Conservation (phyloP, 2,113 vertebrate genomes). For the Odontophorus gujanensis region DNA sequence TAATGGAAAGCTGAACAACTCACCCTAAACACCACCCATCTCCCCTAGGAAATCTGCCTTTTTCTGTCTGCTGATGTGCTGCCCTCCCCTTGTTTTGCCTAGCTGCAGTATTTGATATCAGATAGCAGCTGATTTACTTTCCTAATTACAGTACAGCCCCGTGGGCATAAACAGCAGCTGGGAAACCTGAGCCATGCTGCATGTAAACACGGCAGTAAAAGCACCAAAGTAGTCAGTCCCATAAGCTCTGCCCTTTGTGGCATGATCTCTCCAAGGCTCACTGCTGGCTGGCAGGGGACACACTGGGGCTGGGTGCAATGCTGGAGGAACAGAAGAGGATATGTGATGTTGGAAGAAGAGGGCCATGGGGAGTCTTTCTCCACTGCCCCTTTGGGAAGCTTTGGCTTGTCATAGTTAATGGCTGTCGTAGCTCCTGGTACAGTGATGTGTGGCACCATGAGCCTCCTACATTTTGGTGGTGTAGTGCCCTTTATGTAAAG, state of each 20-base stretch:
- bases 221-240: background rate
- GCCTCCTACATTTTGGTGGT: background rate
- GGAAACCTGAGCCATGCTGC: background rate
- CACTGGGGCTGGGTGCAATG: background rate
- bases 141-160: background rate
- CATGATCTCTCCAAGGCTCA: accelerated
- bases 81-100: background rate
- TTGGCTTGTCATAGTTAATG: background rate
- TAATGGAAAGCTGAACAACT: background rate
- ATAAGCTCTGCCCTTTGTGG: accelerated
- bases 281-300: background rate
- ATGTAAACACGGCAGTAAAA: background rate
- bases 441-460: accelerated
- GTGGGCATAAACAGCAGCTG: background rate
- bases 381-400: background rate
- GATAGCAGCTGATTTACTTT: background rate
- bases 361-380: accelerated
- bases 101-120: accelerated
- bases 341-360: accelerated
- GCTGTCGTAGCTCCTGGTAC: background rate
- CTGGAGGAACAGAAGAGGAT: background rate
- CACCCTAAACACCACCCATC: background rate
- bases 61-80: background rate
- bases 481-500: background rate
- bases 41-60: background rate